These are phyloP conservation scores for Corynorhinus townsendii DNA, from an alignment of 2,113 vertebrate species.

Conservation along the genomic window DNA sequence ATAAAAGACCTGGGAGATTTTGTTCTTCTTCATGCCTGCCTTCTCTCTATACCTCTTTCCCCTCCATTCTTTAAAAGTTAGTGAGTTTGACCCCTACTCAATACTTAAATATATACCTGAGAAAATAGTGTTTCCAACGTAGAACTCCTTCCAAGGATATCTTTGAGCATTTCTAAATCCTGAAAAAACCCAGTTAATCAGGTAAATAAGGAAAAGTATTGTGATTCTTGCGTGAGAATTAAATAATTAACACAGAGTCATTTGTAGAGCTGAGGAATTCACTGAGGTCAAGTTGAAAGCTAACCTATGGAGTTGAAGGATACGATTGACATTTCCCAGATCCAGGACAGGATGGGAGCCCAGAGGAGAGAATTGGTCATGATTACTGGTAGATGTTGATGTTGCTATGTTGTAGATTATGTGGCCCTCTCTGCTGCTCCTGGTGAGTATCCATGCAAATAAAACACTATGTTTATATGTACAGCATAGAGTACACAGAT, in stretches of 20 bases:
- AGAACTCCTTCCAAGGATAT: not conserved
- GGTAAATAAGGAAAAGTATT: not conserved
- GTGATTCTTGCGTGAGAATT: not conserved
- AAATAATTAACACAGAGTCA: not conserved
- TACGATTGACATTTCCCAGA: not conserved
- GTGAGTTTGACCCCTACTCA: not conserved
- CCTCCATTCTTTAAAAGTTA: not conserved
- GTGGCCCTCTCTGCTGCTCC: slow-evolving; percentile 13
- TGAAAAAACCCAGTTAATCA: not conserved
- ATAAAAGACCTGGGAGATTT: not conserved
- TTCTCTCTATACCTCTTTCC: not conserved
- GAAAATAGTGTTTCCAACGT: not conserved
- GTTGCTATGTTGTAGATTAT: slow-evolving; percentile 35
- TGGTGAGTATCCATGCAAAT: slow-evolving; percentile 55
- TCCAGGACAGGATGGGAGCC: not conserved
- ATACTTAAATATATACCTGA: not conserved
- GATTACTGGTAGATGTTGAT: slow-evolving; percentile 28
- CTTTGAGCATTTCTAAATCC: not conserved
- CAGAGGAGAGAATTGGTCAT: not conserved
- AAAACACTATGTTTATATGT: slow-evolving; percentile 49
- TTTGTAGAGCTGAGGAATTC: not conserved
- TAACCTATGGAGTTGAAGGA: not conserved
- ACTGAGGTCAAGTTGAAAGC: not conserved
- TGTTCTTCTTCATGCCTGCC: not conserved
- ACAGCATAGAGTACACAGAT: slow-evolving; percentile 28